Evolutionary conservation across 2,888 invertebrate genomes (phyloP).

Genomic region (Caenorhabditis sp.): DNA sequence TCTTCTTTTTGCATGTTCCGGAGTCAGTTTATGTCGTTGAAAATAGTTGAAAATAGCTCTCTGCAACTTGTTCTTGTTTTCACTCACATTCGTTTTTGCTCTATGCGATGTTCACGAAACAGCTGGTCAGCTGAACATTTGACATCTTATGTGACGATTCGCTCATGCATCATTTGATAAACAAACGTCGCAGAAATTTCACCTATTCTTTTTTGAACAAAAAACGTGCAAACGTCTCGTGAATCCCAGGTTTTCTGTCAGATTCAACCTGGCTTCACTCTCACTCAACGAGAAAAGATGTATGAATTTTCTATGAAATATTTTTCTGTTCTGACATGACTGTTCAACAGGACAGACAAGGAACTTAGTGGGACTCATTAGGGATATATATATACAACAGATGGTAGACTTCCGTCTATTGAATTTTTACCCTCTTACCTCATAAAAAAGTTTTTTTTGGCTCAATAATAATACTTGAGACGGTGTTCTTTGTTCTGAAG

Average conservation of each 20-base stretch:
- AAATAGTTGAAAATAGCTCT: constrained; percentile 56
- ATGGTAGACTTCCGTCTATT: too few relatives aligned
- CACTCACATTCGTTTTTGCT: constrained; percentile 17
- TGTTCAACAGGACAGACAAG: too few relatives aligned
- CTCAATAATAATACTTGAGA: too few relatives aligned
- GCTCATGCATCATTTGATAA: constrained; percentile 52
- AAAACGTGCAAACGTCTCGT: constrained; percentile 1
- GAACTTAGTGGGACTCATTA: too few relatives aligned
- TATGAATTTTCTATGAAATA: too few relatives aligned
- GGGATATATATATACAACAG: too few relatives aligned
- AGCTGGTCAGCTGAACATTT: constrained; percentile 59
- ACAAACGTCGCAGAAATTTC: constrained; percentile 24
- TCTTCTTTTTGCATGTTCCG: constrained; percentile 9
- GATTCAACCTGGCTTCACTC: too few relatives aligned
- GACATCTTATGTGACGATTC: constrained; percentile 51
- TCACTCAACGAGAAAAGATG: too few relatives aligned
- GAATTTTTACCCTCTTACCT: too few relatives aligned
- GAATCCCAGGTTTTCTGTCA: background rate
- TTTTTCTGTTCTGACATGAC: too few relatives aligned
- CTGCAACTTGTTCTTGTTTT: constrained; percentile 31
- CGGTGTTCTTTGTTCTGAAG: too few relatives aligned
- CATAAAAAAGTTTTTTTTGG: too few relatives aligned
- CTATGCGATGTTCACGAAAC: constrained; percentile 40
- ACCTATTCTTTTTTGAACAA: constrained; percentile 7
- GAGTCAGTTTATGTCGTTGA: constrained; percentile 44